phyloP scores from a whole-genome alignment of 2,113 vertebrate genomes.

The Oreochromis spilurus region DNA sequence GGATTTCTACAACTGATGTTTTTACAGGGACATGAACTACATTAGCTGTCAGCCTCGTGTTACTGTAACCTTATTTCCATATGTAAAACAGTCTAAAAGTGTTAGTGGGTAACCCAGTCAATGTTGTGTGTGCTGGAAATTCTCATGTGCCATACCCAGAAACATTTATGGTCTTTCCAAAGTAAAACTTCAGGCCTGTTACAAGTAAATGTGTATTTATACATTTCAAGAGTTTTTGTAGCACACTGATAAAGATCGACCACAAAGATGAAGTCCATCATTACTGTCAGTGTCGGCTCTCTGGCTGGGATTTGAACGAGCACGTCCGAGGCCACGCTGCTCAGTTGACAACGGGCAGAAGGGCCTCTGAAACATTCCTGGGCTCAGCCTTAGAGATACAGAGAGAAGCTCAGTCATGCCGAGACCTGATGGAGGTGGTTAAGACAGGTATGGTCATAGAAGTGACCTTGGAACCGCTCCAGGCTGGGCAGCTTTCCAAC shows the following conservation, averaged over 20 bases:
- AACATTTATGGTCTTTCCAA: not conserved
- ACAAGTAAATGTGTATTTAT: not conserved
- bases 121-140: not conserved
- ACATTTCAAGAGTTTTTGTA: fast-evolving
- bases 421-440: not conserved
- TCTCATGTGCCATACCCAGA: not conserved
- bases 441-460: not conserved
- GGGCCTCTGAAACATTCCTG: not conserved
- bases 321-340: not conserved
- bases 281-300: not conserved
- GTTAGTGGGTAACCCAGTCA: not conserved
- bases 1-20: not conserved
- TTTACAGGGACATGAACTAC: not conserved
- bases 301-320: not conserved
- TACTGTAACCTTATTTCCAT: not conserved
- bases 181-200: not conserved
- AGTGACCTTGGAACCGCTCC: not conserved
- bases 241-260: not conserved
- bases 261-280: not conserved
- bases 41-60: not conserved
- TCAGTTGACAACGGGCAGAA: not conserved
- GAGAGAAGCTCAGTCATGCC: not conserved
- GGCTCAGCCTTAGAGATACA: fast-evolving
- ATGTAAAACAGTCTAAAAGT: not conserved
- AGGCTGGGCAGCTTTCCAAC: not conserved